These are phyloP conservation scores for Vulpes ferrilata DNA, from an alignment of 2,113 vertebrate genomes.

Conservation along the genomic window DNA sequence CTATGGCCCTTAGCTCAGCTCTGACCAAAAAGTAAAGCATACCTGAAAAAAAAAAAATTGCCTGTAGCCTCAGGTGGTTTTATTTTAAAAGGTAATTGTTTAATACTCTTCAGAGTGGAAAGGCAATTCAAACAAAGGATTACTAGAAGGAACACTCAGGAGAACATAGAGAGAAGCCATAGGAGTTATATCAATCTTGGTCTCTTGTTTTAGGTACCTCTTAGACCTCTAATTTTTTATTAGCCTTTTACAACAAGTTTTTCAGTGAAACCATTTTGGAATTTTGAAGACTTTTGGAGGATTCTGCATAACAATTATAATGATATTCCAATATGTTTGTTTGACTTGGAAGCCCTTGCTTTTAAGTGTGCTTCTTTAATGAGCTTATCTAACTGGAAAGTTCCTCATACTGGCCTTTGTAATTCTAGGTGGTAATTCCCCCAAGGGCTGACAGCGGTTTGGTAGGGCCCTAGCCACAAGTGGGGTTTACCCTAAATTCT, in stretches of 20 bases:
- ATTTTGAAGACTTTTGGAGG: background rate
- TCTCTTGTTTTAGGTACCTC: background rate
- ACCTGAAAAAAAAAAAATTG: background rate
- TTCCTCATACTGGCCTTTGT: background rate
- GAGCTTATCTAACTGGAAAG: background rate
- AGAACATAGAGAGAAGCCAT: background rate
- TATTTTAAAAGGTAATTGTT: background rate
- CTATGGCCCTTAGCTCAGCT: background rate
- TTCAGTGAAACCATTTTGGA: background rate
- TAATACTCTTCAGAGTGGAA: background rate
- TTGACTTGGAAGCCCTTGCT: background rate
- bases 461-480: background rate
- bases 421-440: background rate
- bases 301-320: background rate
- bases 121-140: background rate
- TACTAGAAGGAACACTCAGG: background rate
- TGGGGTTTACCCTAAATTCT: background rate
- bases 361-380: background rate
- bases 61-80: background rate
- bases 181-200: background rate
- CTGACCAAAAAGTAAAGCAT: background rate
- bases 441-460: background rate
- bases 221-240: background rate
- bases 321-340: background rate
- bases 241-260: background rate